Conservation (phyloP, 37 sponge, comb jelly and placozoan species). For the Aplysina aerophoba region DNA sequence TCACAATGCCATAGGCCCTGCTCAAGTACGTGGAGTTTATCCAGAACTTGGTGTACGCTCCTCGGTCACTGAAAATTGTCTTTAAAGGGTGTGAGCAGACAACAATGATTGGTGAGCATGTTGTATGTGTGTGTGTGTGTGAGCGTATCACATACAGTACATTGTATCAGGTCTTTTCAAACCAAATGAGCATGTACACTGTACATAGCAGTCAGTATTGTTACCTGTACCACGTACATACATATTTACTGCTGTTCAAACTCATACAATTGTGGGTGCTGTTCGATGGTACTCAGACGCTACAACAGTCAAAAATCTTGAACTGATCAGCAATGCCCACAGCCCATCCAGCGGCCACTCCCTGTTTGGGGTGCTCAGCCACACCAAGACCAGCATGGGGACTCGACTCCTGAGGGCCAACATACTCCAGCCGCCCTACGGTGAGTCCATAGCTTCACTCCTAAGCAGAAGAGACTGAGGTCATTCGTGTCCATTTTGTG, state of each 20-base stretch:
- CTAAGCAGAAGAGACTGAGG: too few relatives aligned
- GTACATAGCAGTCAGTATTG: too few relatives aligned
- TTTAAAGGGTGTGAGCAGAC: conserved; percentile 90
- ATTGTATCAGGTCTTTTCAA: too few relatives aligned
- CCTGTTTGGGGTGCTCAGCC: conserved; percentile 88
- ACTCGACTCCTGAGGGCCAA: conserved; percentile 86
- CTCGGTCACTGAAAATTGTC: conserved; percentile 72
- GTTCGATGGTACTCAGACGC: conserved; percentile 70
- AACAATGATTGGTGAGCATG: conserved; percentile 78
- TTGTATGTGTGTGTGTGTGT: too few relatives aligned
- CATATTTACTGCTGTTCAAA: background rate
- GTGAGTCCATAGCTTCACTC: conserved; percentile 43
- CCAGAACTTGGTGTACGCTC: conserved; percentile 92
- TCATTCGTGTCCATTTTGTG: too few relatives aligned
- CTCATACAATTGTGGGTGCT: too few relatives aligned
- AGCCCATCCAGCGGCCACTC: conserved; percentile 73
- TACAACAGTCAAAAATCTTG: conserved; percentile 88
- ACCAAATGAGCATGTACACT: too few relatives aligned
- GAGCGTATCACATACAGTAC: too few relatives aligned
- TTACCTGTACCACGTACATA: too few relatives aligned
- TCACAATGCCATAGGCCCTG: conserved; percentile 54
- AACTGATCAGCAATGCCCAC: conserved; percentile 81
- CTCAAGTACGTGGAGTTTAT: conserved; percentile 97
- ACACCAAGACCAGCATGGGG: conserved; percentile 92
- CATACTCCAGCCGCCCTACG: conserved; percentile 93